These are phyloP conservation scores for Panagrolaimus sp. DNA, from an alignment of 1,140 invertebrate species.

Conservation along the genomic window DNA sequence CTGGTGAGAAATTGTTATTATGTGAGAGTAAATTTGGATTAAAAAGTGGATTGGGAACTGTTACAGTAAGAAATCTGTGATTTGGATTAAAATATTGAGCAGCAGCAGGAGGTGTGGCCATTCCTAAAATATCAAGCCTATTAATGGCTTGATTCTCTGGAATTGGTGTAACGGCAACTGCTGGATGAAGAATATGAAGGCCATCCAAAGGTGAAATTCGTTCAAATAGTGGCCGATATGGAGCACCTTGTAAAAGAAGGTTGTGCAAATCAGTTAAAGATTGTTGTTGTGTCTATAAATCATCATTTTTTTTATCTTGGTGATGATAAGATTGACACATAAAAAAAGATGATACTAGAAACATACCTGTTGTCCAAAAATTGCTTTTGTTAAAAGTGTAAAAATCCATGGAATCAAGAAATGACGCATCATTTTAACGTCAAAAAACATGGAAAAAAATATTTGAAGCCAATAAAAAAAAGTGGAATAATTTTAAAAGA, in stretches of 20 bases:
- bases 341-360: too few relatives aligned
- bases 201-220: slow-evolving; percentile 15
- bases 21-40: slow-evolving; percentile 9
- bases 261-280: slow-evolving; percentile 12
- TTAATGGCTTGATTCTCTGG: not conserved
- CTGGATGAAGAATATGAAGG: slow-evolving; percentile 4
- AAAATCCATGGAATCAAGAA: slow-evolving; percentile 16
- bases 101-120: slow-evolving; percentile 2
- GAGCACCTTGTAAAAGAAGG: not conserved
- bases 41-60: slow-evolving; percentile 11
- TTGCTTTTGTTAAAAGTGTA: not conserved
- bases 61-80: slow-evolving; percentile 14
- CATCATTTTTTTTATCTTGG: not conserved
- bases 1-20: not conserved
- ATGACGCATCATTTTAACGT: not conserved
- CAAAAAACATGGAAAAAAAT: not conserved
- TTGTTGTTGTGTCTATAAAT: not conserved
- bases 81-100: slow-evolving; percentile 5
- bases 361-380: not conserved
- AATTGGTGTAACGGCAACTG: slow-evolving; percentile 10
- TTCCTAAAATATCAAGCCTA: not conserved
- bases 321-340: not conserved
- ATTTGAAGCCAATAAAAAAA: slow-evolving; percentile 4
- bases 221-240: not conserved
- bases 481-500: slow-evolving; percentile 1